Evolutionary conservation across 2,888 invertebrate species (phyloP), one percentile per base, ranked within the genome.

Genomic region (Nephrotoma guestfalica): DNA sequence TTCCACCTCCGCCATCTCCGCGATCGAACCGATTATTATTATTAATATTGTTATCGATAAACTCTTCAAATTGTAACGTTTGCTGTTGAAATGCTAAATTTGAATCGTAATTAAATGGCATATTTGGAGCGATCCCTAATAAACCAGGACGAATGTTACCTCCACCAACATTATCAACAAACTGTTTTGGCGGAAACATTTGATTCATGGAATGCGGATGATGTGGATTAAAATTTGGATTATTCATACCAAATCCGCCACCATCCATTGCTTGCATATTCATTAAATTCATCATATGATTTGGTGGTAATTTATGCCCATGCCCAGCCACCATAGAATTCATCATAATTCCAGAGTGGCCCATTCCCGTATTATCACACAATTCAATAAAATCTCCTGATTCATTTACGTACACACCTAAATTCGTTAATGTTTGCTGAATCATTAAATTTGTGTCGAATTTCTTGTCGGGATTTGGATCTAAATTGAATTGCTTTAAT

Each of bases 401-500:
- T 88, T 94, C 94, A 88, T 92, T 92, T 71, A 94, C 91, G 86
- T 92, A 92, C 87, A 94, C 92, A 18, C 94, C 94, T 88, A 95
- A 91, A 90, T 94, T 94, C 4, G 93, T 92, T 87, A 95, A 92
- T 89, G 95, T 94, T 88, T 92, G 93, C 88, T 93, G 92, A 87
- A 94, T 90, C 86, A 94, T 92, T 87, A 92, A 90, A 18, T 91
- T 90, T 42, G 93, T 90, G 89, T 94, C 94, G 84, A 94, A 93
- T 87, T 91, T 92, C 89, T 93, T 94, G 86, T 93, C 93, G 1
- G 92, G 90, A 41, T 90, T 90, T 86, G 92, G 92, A 89, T 94
- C 94, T 89, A 94, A 94, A 88, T 94, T 93, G 88, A 93, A 93
- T 88, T 93, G 93, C 89, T 94, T 94, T 40, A 94, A 90, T 90